These are phyloP conservation scores for Dunckerocampus dactyliophorus DNA, from an alignment of 2,113 vertebrate species.

Conservation along the genomic window DNA sequence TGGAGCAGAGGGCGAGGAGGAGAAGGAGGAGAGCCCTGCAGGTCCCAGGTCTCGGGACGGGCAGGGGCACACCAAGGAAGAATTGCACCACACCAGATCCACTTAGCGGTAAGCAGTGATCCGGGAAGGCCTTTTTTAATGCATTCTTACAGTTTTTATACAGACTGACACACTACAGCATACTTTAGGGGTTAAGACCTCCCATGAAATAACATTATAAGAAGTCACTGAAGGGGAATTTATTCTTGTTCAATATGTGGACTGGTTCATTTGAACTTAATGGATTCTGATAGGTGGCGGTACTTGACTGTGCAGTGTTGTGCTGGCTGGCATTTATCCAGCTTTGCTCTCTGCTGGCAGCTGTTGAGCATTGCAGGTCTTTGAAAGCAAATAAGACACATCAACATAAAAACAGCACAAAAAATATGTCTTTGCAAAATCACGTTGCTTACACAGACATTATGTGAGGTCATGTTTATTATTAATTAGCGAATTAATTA, in stretches of 20 bases:
- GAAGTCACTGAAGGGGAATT: background rate
- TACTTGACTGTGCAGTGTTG: background rate
- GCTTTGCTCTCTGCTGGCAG: conserved; percentile 65
- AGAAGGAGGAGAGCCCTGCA: conserved; percentile 74
- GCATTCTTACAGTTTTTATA: background rate
- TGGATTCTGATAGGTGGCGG: background rate
- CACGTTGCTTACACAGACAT: too few species aligned
- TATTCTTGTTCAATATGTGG: conserved; percentile 2
- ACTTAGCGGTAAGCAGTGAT: conserved; percentile 77
- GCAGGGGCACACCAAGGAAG: conserved; percentile 52
- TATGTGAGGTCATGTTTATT: too few species aligned
- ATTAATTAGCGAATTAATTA: too few species aligned
- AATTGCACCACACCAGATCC: conserved; percentile 87
- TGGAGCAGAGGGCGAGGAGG: conserved; percentile 75
- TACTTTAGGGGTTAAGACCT: background rate
- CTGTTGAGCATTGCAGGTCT: conserved; percentile 44
- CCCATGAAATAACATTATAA: background rate
- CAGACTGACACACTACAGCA: background rate
- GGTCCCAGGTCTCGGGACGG: conserved; percentile 27
- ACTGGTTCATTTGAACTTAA: background rate
- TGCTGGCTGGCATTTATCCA: conserved; percentile 38
- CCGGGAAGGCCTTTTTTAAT: background rate
- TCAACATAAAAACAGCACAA: background rate
- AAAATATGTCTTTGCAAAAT: too few species aligned
- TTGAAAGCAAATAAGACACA: background rate